phyloP scores from a whole-genome alignment of 1,140 invertebrate genomes.

The Eupristina koningsbergeri region DNA sequence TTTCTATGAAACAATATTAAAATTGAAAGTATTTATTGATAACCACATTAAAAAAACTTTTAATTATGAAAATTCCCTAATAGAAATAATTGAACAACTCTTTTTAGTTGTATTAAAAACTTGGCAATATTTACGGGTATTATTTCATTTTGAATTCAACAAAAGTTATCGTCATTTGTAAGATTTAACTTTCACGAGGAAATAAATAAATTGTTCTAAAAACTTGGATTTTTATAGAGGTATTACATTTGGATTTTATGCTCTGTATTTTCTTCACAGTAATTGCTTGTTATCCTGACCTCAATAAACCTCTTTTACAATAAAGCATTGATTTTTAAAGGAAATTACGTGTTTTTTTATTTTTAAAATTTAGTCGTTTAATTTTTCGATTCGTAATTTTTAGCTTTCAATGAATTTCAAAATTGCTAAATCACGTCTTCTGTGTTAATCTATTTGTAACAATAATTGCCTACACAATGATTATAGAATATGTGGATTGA shows the following conservation, averaged over 20 bases:
- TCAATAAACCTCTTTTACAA: neutral
- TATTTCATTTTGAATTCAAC: neutral
- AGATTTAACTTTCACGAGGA: neutral
- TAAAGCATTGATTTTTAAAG: neutral
- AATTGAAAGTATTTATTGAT: too few species aligned
- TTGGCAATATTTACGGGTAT: neutral
- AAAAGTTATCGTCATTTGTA: neutral
- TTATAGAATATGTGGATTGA: conserved; percentile 6
- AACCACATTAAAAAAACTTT: too few species aligned
- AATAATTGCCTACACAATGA: neutral
- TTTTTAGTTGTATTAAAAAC: neutral
- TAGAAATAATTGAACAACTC: too few species aligned
- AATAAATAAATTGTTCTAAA: neutral
- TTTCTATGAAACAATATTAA: too few species aligned
- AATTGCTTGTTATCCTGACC: neutral
- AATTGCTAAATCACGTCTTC: neutral
- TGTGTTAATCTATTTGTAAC: neutral
- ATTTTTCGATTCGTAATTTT: neutral
- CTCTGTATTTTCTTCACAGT: too few species aligned
- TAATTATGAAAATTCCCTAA: too few species aligned
- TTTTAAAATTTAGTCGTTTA: neutral
- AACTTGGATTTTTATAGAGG: neutral
- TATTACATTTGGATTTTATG: neutral
- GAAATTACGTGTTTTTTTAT: too few species aligned
- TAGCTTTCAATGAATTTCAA: neutral